phyloP scores from a whole-genome alignment of 2,113 vertebrate species.

The Phyllopteryx taeniolatus region DNA sequence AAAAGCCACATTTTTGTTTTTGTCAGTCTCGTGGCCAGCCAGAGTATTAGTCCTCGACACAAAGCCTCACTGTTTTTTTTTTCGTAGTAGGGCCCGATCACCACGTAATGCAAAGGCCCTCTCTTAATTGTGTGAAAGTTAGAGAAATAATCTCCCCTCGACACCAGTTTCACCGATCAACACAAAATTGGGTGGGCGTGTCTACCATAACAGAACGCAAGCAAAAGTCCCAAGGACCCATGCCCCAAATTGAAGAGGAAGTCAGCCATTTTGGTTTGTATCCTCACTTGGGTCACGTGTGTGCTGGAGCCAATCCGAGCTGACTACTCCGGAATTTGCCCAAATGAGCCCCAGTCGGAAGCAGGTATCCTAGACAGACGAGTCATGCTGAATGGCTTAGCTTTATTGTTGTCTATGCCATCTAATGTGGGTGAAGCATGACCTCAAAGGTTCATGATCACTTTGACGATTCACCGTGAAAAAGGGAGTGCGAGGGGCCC shows the following conservation, averaged over 20 bases:
- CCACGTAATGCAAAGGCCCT: not conserved
- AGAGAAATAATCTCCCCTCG: not conserved
- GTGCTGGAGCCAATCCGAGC: too few species aligned
- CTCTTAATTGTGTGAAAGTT: constrained; percentile 18
- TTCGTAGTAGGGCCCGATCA: not conserved
- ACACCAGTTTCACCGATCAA: not conserved
- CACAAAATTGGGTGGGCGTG: not conserved
- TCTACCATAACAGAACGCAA: not conserved
- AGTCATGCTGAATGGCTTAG: not conserved
- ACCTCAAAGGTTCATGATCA: not conserved
- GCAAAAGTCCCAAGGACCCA: not conserved
- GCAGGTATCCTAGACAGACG: not conserved
- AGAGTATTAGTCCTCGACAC: constrained; percentile 40
- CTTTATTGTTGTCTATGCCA: not conserved
- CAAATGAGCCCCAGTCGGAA: not conserved
- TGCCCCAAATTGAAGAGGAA: not conserved
- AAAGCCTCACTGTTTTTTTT: constrained; percentile 32
- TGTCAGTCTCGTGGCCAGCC: constrained; percentile 50
- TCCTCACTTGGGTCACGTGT: too few species aligned
- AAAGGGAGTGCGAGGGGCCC: not conserved
- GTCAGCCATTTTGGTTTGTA: not conserved
- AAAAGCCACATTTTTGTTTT: constrained; percentile 52
- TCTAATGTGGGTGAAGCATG: not conserved
- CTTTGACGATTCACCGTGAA: not conserved
- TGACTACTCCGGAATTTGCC: not conserved